Conservation (phyloP, 2,888 invertebrate species). For the Tanypteryx hageni region DNA sequence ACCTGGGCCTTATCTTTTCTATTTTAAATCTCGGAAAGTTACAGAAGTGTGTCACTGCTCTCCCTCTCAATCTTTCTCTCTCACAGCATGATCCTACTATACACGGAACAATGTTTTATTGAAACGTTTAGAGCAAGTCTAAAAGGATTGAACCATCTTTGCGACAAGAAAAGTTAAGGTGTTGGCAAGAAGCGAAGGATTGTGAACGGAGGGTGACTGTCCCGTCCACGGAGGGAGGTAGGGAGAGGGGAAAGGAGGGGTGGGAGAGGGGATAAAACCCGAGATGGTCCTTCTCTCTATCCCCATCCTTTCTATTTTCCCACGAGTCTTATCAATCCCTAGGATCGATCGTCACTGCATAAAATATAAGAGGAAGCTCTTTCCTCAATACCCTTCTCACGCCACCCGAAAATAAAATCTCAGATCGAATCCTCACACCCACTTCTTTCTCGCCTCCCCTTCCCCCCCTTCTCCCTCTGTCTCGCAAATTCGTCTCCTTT, state of each 20-base stretch:
- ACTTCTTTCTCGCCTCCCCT: background rate
- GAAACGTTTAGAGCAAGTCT: constrained; percentile 14
- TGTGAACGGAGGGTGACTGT: background rate
- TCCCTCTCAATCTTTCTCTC: background rate
- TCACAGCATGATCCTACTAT: no score
- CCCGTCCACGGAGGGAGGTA: background rate
- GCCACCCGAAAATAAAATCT: background rate
- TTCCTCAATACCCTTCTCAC: constrained; percentile 34
- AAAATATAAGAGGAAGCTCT: constrained; percentile 55
- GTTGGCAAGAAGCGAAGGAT: background rate
- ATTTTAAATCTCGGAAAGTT: background rate
- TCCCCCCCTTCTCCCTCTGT: background rate
- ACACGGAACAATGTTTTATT: background rate
- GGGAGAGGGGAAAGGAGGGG: background rate
- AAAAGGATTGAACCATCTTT: constrained; percentile 9
- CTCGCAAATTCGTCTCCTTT: background rate
- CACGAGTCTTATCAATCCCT: constrained; percentile 57
- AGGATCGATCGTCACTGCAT: constrained; percentile 27
- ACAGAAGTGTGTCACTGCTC: background rate
- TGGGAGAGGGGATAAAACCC: background rate
- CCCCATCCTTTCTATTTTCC: background rate
- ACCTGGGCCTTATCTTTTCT: background rate
- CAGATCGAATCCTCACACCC: constrained; percentile 37
- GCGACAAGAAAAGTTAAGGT: constrained; percentile 32
- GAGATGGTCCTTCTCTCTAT: background rate